These are phyloP conservation scores for Lindbergichthys nudifrons DNA, from an alignment of 2,797 vertebrate genomes.

Conservation along the genomic window DNA sequence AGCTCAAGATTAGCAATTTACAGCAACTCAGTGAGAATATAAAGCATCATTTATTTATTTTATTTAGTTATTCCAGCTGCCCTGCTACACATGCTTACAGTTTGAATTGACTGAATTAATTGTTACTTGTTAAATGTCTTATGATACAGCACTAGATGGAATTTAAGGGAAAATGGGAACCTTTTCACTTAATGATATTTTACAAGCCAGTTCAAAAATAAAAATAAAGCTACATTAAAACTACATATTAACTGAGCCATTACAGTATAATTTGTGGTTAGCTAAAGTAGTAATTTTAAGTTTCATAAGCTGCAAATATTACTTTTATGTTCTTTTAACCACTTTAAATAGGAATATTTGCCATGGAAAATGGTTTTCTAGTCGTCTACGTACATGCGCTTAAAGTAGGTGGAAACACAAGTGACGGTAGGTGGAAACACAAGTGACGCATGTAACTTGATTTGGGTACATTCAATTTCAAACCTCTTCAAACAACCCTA, in stretches of 20 bases:
- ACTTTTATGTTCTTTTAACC: too few relatives aligned
- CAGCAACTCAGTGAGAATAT: background rate
- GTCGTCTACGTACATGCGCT: too few relatives aligned
- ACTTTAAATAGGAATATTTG: too few relatives aligned
- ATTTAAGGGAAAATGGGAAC: background rate
- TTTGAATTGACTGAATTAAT: too few relatives aligned
- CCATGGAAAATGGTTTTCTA: too few relatives aligned
- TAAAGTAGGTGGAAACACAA: conserved; percentile 7
- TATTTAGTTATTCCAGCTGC: background rate
- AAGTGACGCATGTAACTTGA: background rate
- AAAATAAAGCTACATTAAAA: background rate
- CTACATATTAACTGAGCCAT: too few relatives aligned
- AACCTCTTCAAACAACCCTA: conserved; percentile 9
- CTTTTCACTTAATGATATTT: background rate
- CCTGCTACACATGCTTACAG: background rate
- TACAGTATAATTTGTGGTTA: too few relatives aligned
- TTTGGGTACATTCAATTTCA: conserved; percentile 2
- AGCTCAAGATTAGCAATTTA: background rate
- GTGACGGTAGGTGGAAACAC: background rate
- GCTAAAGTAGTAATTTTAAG: too few relatives aligned
- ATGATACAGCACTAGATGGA: background rate
- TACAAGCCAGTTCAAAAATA: background rate
- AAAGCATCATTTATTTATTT: background rate
- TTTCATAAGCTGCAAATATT: too few relatives aligned
- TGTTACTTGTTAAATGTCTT: too few relatives aligned